These are phyloP conservation scores for Macaria liturata DNA, from an alignment of 2,888 invertebrate species.

Conservation along the genomic window DNA sequence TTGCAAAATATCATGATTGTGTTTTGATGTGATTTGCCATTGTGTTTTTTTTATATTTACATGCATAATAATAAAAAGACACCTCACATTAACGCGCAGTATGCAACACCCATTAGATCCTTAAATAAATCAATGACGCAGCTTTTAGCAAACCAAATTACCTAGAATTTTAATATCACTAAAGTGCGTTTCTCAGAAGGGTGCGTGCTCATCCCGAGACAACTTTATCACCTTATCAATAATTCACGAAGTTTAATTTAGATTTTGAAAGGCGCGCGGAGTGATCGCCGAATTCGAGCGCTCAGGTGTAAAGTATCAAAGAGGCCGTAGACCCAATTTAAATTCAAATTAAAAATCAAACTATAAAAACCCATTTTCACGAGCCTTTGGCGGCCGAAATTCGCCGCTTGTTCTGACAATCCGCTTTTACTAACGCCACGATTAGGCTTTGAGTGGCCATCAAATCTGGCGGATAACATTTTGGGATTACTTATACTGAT, in stretches of 20 bases:
- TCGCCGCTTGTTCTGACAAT: too few species aligned
- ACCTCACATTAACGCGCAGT: too few species aligned
- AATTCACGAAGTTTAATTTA: slow-evolving; percentile 27
- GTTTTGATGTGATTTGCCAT: too few species aligned
- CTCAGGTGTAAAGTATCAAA: slow-evolving; percentile 39
- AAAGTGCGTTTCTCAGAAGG: slow-evolving; percentile 15
- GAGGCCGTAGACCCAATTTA: slow-evolving; percentile 43
- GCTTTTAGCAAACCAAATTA: slow-evolving; percentile 1
- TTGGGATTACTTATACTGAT: not conserved
- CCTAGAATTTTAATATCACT: slow-evolving; percentile 9
- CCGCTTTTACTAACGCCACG: too few species aligned
- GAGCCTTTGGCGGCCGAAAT: not conserved
- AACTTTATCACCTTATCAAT: slow-evolving; percentile 24
- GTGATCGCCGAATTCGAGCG: slow-evolving; percentile 23
- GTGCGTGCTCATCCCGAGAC: slow-evolving; percentile 10
- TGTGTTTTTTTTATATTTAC: too few species aligned
- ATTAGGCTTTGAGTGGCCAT: slow-evolving; percentile 3
- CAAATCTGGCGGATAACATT: not conserved
- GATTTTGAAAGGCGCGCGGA: slow-evolving; percentile 22
- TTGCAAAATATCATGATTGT: too few species aligned
- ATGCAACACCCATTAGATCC: too few species aligned
- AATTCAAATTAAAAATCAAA: slow-evolving; percentile 45
- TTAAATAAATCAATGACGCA: not conserved
- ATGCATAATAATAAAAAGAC: too few species aligned
- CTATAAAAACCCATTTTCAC: slow-evolving; percentile 17